phyloP scores from a whole-genome alignment of 2,113 vertebrate species.

The Coregonus clupeaformis region DNA sequence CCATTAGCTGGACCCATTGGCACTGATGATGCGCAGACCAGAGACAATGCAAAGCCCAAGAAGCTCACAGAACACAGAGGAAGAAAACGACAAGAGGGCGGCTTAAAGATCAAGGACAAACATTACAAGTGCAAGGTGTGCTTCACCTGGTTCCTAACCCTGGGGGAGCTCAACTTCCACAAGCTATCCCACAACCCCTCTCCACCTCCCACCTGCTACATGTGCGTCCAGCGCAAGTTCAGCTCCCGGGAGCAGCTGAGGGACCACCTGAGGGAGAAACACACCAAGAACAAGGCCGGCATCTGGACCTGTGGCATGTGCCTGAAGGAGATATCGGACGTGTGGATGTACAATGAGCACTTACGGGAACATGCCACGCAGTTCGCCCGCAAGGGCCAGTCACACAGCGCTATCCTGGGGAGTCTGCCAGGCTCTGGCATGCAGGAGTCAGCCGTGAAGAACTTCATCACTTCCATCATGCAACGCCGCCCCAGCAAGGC shows the following conservation, averaged over 20 bases:
- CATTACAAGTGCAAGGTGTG: conserved; percentile 95
- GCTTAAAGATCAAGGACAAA: conserved; percentile 81
- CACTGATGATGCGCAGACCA: conserved; percentile 30
- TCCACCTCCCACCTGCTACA: conserved; percentile 95
- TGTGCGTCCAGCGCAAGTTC: conserved; percentile 97
- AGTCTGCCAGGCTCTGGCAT: conserved; percentile 75
- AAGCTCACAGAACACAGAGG: conserved; percentile 66
- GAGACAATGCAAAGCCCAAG: conserved; percentile 59
- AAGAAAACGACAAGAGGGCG: conserved; percentile 67
- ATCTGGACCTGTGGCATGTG: conserved; percentile 98
- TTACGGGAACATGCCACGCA: conserved; percentile 91
- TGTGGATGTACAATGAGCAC: conserved; percentile 99
- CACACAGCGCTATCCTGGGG: conserved; percentile 78
- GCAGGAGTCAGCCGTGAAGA: conserved; percentile 79
- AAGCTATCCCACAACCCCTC: conserved; percentile 92
- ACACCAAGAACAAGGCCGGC: conserved; percentile 86
- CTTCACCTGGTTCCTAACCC: conserved; percentile 90
- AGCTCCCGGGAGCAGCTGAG: conserved; percentile 91
- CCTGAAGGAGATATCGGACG: conserved; percentile 89
- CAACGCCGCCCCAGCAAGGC: conserved; percentile 76
- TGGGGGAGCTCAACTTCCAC: conserved; percentile 93
- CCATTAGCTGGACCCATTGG: conserved; percentile 37
- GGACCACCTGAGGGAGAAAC: conserved; percentile 92
- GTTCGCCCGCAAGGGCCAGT: conserved; percentile 90
- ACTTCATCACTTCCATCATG: conserved; percentile 84